These are phyloP conservation scores for Mobula birostris DNA, from an alignment of 2,113 vertebrate genomes.

Conservation along the genomic window DNA sequence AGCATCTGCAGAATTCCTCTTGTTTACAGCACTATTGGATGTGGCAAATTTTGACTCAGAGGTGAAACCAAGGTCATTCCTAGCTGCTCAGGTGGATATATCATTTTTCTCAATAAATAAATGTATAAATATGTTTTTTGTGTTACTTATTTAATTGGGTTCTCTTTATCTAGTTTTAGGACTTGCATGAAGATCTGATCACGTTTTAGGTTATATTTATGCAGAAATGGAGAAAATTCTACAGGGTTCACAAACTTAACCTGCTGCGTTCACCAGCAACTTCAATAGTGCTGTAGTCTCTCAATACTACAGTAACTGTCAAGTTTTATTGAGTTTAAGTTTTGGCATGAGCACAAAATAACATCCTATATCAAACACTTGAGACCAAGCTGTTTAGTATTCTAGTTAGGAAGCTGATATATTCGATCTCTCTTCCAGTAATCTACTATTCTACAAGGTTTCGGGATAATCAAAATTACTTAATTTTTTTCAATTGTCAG, in stretches of 20 bases:
- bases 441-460: not conserved
- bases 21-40: not conserved
- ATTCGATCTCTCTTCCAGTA: not conserved
- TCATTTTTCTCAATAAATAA: no score
- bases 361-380: no score
- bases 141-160: no score
- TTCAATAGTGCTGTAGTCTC: not conserved
- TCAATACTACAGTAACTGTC: not conserved
- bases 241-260: no score
- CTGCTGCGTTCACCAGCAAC: no score
- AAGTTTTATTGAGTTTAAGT: not conserved
- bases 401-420: not conserved
- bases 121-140: no score
- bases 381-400: not conserved
- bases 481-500: not conserved
- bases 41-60: not conserved
- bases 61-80: not conserved
- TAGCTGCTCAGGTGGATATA: not conserved
- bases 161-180: no score
- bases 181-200: no score
- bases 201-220: no score
- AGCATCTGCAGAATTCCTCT: no score
- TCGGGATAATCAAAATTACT: not conserved
- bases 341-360: not conserved
- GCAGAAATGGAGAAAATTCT: no score